Evolutionary conservation across 1,140 invertebrate genomes (phyloP), one percentile per base, ranked within the genome.

Genomic region (Sipha flava): DNA sequence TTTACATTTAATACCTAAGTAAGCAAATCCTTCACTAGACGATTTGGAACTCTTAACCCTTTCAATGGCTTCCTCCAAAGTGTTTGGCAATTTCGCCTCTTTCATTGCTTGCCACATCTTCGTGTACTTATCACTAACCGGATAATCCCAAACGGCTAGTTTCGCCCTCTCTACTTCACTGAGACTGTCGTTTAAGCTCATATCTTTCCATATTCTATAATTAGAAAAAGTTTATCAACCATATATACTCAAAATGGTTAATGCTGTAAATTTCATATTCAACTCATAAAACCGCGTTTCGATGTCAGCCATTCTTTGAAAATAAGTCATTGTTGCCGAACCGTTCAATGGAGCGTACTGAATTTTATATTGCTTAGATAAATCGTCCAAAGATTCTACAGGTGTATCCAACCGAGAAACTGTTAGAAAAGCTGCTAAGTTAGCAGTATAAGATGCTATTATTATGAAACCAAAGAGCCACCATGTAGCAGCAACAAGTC

Each of bases 61-160:
- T 16, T 88, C 86, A 0, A 98, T 84, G 0, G 95, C 96, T 77
- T 93, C 92, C 0, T 94, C 90, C 7, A 92, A 87, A 3, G 87
- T 90, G 21, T 88, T 87, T 0, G 97, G 96, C 26, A 98, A 89
- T 0, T 88, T 89, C 0, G 95, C 92, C 82, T 97, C 95, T 83
- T 93, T 91, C 96, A 99, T 99, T 0, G 95, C 94, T 85, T 97
- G 93, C 92, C 96, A 98, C 90, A 99, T 97, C 86, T 98, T 98
- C 1, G 95, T 98, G 85, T 97, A 99, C 83, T 97, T 98, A 85
- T 99, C 96, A 83, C 94, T 96, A 0, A 98, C 95, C 0, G 97
- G 97, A 86, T 98, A 99, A 85, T 99, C 97, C 97, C 97, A 99
- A 0, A 99, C 97, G 0, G 97, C 96, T 16, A 98, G 85, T 85